Percentiles rank a stretch among this genome's conserved stretches.
These are phyloP conservation scores for Aspidiotus rigidus DNA, from an alignment of 2,888 invertebrate species.

Conservation along the genomic window DNA sequence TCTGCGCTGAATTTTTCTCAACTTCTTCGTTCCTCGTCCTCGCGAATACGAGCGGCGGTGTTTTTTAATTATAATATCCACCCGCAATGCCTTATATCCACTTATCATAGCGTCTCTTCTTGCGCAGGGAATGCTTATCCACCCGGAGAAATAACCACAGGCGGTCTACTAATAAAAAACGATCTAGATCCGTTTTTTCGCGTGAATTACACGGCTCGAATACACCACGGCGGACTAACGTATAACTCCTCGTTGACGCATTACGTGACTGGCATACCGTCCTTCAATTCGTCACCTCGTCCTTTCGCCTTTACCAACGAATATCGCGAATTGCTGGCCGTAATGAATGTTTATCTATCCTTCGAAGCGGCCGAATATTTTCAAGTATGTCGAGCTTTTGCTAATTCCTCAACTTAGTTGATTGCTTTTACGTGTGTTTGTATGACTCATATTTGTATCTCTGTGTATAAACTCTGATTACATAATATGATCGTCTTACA, in stretches of 20 bases:
- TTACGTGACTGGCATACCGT: constrained; percentile 18
- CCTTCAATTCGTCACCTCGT: constrained; percentile 15
- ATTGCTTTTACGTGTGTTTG: not conserved
- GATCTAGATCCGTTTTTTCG: constrained; percentile 18
- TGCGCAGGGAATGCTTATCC: constrained; percentile 14
- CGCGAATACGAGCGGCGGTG: no score
- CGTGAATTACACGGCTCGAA: constrained; percentile 23
- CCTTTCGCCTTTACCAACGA: constrained; percentile 28
- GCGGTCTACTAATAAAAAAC: constrained; percentile 21
- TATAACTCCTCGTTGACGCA: constrained; percentile 22
- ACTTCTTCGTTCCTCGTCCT: not conserved
- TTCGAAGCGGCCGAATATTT: constrained; percentile 27
- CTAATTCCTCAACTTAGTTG: not conserved
- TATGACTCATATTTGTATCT: not conserved
- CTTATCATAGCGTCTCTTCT: not conserved
- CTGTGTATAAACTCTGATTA: constrained; percentile 1
- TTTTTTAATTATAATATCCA: not conserved
- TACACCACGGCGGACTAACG: constrained; percentile 26
- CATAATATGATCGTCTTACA: constrained; percentile 39
- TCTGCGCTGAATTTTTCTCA: not conserved
- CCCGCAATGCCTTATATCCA: not conserved
- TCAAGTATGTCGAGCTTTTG: constrained; percentile 8
- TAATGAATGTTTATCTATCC: constrained; percentile 25
- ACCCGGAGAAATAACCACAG: constrained; percentile 23
- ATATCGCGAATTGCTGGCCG: constrained; percentile 25